These are phyloP conservation scores for Mycteria americana DNA, from an alignment of 2,797 vertebrate species.

Conservation along the genomic window DNA sequence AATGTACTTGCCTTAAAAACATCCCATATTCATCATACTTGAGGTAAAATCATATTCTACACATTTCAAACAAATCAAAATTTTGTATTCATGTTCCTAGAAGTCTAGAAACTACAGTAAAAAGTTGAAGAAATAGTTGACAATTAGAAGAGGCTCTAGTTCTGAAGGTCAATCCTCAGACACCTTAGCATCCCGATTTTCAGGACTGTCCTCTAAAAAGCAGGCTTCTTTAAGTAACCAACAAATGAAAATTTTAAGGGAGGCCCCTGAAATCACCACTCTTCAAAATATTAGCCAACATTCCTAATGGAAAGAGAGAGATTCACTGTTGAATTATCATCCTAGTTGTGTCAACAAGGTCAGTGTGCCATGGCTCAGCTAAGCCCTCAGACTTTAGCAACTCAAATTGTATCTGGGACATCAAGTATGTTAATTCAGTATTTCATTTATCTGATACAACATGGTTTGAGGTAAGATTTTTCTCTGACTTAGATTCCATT, in stretches of 20 bases:
- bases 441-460: neutral
- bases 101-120: neutral
- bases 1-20: neutral
- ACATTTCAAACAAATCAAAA: neutral
- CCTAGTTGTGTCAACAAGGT: neutral
- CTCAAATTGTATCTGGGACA: neutral
- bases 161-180: neutral
- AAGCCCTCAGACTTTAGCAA: neutral
- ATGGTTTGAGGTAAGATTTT: neutral
- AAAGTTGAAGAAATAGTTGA: neutral
- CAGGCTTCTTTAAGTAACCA: neutral
- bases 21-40: neutral
- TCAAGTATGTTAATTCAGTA: neutral
- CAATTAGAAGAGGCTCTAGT: neutral
- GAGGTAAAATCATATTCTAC: neutral
- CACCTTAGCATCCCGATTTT: neutral
- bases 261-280: neutral
- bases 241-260: neutral
- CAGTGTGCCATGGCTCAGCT: neutral
- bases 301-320: neutral
- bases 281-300: neutral
- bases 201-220: neutral
- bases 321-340: neutral
- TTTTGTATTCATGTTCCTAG: neutral
- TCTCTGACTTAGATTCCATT: neutral